Base-by-base conservation (phyloP, 2,113 vertebrate species). In the Cyanocitta stelleri region DNA sequence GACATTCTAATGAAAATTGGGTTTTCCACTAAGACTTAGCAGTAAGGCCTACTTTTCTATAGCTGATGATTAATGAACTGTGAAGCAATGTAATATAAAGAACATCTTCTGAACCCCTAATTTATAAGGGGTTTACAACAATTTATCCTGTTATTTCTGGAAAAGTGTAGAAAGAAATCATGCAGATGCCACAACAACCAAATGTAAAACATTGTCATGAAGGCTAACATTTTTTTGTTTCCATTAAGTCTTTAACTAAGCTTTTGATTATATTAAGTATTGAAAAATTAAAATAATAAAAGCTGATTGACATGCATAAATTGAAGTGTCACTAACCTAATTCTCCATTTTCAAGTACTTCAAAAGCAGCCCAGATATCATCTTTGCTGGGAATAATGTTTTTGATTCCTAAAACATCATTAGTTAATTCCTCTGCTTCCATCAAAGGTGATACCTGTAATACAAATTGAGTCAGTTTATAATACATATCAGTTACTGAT, bases 291-390 rank as follows among this genome's bases (percentile, higher is more conserved):
- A 77, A 87, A 33, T 10, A 61, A 59, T 33, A 54, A 24, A 37
- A 61, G 19, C 27, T 74, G 8, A 69, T n/a, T 48, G 74, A 62
- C 32, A 39, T 11, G 8, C 2, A 63, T 22, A n/a, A 30, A 75
- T 26, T 48, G 43, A 22, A 76, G 74, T 62, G 39, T 72, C 52
- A 97, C 98, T 74, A 98, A 99, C 99, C 99, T 46, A 99, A 94
- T 89, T 99, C 99, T 98, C 99, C 99, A 75, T 99, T 99, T 97
- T 99, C 99, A 80, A 99, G 98, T 59, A 99, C 99, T 98, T 99
- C 99, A 97, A 99, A 99, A 39, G 98, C 98, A 85, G 98, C 98
- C 99, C 99, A 99, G 55, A 97, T 74, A 92, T 98, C 98, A 13
- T 97, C 98, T 48, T 97, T 96, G 8, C 80, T 71, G 33, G 98